phyloP scores from a whole-genome alignment of 2,888 invertebrate species.

The Thyatira batis region DNA sequence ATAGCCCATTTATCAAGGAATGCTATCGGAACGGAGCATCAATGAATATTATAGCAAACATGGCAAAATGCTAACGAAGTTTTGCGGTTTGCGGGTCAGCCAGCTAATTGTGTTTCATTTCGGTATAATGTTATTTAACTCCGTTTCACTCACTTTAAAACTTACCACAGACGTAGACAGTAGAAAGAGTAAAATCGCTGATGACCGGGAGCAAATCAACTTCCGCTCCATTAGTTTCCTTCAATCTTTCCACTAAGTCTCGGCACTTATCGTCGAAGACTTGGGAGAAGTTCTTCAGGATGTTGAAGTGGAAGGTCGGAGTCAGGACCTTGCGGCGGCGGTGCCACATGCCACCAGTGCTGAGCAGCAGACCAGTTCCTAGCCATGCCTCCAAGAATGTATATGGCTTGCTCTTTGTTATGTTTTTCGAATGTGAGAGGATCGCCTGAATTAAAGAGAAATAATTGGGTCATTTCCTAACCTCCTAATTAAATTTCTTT shows the following conservation, averaged over 20 bases:
- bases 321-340: constrained; percentile 83
- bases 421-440: constrained; percentile 74
- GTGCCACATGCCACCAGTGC: constrained; percentile 82
- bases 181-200: constrained; percentile 82
- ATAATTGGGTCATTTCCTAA: no score
- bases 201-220: constrained; percentile 78
- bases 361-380: constrained; percentile 75
- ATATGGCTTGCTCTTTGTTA: constrained; percentile 79
- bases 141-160: neutral
- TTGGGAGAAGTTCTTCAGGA: constrained; percentile 68
- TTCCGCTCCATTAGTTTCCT: constrained; percentile 31
- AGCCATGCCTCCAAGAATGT: constrained; percentile 74
- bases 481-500: no score
- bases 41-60: no score
- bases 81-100: no score
- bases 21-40: no score
- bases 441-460: constrained; percentile 60
- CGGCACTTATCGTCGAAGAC: constrained; percentile 58
- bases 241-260: constrained; percentile 47
- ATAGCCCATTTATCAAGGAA: no score
- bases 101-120: no score
- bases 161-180: constrained; percentile 88
- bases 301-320: constrained; percentile 85
- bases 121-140: no score
- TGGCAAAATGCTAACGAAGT: no score